These are phyloP conservation scores for Chloropsis cyanopogon DNA, from an alignment of 2,113 vertebrate species.

Conservation along the genomic window DNA sequence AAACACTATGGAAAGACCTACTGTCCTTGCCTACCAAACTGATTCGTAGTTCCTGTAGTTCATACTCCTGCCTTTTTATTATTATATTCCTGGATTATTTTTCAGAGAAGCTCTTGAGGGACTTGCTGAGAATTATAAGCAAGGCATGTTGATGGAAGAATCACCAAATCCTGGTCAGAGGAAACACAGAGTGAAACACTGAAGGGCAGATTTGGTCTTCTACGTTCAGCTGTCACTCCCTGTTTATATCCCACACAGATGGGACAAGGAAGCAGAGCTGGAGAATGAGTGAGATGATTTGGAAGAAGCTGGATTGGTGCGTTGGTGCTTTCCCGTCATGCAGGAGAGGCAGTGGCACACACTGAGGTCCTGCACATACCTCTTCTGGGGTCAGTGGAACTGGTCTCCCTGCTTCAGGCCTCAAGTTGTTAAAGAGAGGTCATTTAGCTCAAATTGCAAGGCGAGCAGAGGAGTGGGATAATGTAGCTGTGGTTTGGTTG, in stretches of 20 bases:
- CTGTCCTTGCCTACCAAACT: background rate
- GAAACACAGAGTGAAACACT: background rate
- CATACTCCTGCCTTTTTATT: background rate
- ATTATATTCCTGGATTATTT: background rate
- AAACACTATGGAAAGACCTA: background rate
- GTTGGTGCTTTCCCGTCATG: background rate
- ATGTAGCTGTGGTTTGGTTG: background rate
- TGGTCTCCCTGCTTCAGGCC: background rate
- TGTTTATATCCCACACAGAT: background rate
- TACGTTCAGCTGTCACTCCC: background rate
- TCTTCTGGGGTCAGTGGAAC: background rate
- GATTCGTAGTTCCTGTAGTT: background rate
- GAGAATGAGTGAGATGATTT: background rate
- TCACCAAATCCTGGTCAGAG: background rate
- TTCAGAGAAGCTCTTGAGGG: background rate
- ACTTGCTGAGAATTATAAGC: background rate
- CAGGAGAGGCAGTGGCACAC: accelerated
- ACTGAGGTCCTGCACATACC: background rate
- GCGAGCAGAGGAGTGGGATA: background rate
- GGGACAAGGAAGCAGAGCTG: background rate
- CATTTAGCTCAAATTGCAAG: background rate
- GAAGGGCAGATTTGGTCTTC: background rate
- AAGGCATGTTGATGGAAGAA: background rate
- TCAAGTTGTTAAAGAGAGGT: background rate
- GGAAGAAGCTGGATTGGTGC: background rate